Evolutionary conservation across 1,140 invertebrate genomes (phyloP), one percentile per base, ranked within the genome.

Genomic region (Zaprionus africanus): DNA sequence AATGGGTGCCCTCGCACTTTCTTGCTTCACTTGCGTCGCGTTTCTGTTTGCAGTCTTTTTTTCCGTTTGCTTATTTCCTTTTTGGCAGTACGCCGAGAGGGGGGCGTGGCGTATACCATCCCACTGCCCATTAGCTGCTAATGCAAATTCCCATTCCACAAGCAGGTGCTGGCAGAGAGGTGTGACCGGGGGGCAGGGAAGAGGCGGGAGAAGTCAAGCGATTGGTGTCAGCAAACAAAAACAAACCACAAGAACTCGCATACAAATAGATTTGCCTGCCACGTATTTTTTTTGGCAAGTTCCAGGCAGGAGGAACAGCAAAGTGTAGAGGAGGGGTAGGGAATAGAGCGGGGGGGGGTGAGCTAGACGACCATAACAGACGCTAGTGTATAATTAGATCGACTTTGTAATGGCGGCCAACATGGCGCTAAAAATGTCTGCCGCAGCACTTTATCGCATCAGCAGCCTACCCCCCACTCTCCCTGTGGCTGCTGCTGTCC

Each of bases 381-480:
- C 65, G 70, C 76, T 64, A 66, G 78, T 78, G 76, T 78, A 80
- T 80, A 80, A 80, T 80, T 80, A 80, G 78, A 80, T 80, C 76
- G 78, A 80, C 78, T 80, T 80, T 80, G 78, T 78, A 80, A 80
- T 80, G 76, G 76, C 78, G 78, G 65, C 78, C 78, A 70, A 75
- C 78, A 80, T 80, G 76, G 76, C 78, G 78, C 78, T 80, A 78
- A 78, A 78, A 78, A 80, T 78, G 78, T 80, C 78, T 80, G 78
- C 61, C 57, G 58, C 76, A 78, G 78, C 78, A 80, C 78, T 80
- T 80, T 80, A 80, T 80, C 76, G 76, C 78, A 57, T 59, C 56
- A 61, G 65, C 65, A 56, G 22, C 58, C 41, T 46, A 17, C n/a
- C n/a, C 7, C 41, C 41, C 38, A 7, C 22, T 11, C 38, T 5